phyloP scores from a whole-genome alignment of 30 jellyfish, hydroid and myxozoan genomes.

The Clytia hemisphaerica region DNA sequence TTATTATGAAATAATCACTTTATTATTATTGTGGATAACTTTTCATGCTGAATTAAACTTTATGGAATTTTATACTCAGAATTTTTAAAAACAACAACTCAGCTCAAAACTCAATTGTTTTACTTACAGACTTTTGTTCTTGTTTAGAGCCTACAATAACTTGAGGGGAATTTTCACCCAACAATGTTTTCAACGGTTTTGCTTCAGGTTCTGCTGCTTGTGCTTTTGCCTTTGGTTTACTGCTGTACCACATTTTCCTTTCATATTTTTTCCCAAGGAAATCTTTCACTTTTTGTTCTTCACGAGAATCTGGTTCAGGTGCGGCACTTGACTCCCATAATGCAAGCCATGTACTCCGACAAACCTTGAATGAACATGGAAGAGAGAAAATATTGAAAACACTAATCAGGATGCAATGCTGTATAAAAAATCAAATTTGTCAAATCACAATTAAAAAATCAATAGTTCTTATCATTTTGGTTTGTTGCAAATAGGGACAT shows the following conservation, averaged over 20 bases:
- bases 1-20: too few relatives aligned
- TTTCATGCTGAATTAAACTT: too few relatives aligned
- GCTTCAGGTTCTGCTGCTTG: constrained; percentile 70
- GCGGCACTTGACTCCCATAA: constrained; percentile 74
- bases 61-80: too few relatives aligned
- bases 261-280: constrained; percentile 66
- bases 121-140: constrained; percentile 40
- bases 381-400: neutral
- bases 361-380: constrained; percentile 32
- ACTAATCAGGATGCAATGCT: neutral
- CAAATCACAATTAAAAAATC: neutral
- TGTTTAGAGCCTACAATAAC: constrained; percentile 19
- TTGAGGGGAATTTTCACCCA: constrained; percentile 60
- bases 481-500: neutral
- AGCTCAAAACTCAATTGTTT: too few relatives aligned
- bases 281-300: constrained; percentile 84
- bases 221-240: constrained; percentile 54
- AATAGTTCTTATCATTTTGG: neutral
- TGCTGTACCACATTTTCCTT: constrained; percentile 80
- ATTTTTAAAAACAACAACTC: too few relatives aligned
- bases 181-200: constrained; percentile 67
- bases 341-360: constrained; percentile 84
- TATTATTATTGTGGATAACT: too few relatives aligned
- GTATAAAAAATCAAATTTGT: neutral
- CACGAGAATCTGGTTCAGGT: constrained; percentile 92